These are phyloP conservation scores for Bemisia tabaci DNA, from an alignment of 1,140 invertebrate species.

Conservation along the genomic window DNA sequence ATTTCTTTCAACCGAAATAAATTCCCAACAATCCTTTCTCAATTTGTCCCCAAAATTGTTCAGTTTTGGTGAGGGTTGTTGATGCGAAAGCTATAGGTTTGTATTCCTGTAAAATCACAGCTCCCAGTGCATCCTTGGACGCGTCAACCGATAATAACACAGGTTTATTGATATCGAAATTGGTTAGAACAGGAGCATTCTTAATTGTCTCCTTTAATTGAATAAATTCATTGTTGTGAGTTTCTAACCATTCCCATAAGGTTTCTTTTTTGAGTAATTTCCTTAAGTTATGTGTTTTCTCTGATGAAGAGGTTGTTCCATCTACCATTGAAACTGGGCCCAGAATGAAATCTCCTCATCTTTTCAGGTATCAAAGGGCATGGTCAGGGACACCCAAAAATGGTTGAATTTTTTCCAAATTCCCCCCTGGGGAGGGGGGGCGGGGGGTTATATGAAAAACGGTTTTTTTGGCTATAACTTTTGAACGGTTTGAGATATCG, in stretches of 20 bases:
- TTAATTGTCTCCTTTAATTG: constrained; percentile 22
- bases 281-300: constrained; percentile 20
- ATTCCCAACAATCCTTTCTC: constrained; percentile 34
- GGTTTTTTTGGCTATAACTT: too few species aligned
- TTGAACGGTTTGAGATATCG: too few species aligned
- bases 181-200: constrained; percentile 21
- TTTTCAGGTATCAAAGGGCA: too few species aligned
- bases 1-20: constrained; percentile 25
- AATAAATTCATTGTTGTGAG: constrained; percentile 20
- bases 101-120: too few species aligned
- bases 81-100: constrained; percentile 28
- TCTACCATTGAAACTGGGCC: too few species aligned
- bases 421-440: too few species aligned
- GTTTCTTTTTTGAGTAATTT: constrained; percentile 23
- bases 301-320: too few species aligned
- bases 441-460: too few species aligned
- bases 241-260: constrained; percentile 20
- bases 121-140: constrained; percentile 26
- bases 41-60: constrained; percentile 30
- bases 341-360: too few species aligned
- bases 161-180: constrained; percentile 20
- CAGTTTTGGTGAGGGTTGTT: constrained; percentile 23
- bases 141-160: constrained; percentile 24
- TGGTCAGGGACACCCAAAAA: too few species aligned
- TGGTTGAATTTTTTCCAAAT: too few species aligned